Conservation (phyloP, 1,140 invertebrate species). For the Hormaphis cornu region DNA sequence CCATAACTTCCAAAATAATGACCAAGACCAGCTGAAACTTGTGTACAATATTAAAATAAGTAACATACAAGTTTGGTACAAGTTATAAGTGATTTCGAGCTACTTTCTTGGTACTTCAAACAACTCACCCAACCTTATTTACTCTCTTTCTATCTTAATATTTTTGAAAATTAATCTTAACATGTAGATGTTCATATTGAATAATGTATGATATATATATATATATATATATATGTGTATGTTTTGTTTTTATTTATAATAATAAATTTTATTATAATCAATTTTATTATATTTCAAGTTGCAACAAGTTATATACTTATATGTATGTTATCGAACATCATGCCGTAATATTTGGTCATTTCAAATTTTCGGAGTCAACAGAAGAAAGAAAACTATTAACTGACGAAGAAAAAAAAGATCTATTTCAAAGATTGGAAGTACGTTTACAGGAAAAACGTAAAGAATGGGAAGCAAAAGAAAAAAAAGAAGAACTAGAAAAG, state of each 20-base stretch:
- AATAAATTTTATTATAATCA: no score
- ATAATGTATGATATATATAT: background rate
- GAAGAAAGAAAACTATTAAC: slow-evolving; percentile 88
- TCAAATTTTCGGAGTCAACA: slow-evolving; percentile 81
- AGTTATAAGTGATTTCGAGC: no score
- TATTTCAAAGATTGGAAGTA: slow-evolving; percentile 71
- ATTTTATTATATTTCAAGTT: slow-evolving; percentile 43
- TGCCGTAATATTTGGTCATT: slow-evolving; percentile 81
- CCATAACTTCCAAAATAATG: no score
- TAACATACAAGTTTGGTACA: no score
- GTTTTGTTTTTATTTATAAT: background rate
- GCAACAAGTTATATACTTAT: slow-evolving; percentile 71
- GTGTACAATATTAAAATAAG: no score
- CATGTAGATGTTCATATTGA: slow-evolving; percentile 9
- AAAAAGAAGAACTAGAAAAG: slow-evolving; percentile 67
- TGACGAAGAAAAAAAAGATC: slow-evolving; percentile 83
- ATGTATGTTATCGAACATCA: slow-evolving; percentile 78
- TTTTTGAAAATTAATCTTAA: no score
- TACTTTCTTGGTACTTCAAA: no score
- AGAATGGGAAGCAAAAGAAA: slow-evolving; percentile 79
- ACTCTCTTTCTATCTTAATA: no score
- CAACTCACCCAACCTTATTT: no score
- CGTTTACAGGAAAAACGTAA: slow-evolving; percentile 74
- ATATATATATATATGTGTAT: background rate
- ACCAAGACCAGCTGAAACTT: no score